Conservation (phyloP, 2,797 vertebrate genomes). For the Zalophus californianus region DNA sequence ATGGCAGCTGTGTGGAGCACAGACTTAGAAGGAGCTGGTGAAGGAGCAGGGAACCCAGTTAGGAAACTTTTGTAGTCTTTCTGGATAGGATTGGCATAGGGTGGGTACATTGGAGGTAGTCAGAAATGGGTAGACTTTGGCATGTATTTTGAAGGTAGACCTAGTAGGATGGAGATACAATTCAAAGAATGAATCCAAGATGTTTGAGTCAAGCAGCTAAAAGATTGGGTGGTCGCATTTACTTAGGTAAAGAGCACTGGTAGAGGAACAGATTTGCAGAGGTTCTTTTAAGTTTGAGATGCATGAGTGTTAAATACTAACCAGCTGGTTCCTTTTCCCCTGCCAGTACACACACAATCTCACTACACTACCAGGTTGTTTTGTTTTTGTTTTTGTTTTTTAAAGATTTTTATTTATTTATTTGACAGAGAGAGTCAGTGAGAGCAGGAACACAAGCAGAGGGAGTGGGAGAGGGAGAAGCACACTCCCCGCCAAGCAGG, state of each 20-base stretch:
- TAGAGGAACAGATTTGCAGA: not conserved
- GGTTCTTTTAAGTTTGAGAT: not conserved
- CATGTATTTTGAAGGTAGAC: not conserved
- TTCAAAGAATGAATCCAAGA: not conserved
- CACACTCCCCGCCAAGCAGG: too few relatives aligned
- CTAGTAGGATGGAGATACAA: not conserved
- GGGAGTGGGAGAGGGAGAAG: too few relatives aligned
- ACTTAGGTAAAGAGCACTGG: not conserved
- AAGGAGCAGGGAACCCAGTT: not conserved
- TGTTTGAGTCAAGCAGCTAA: not conserved
- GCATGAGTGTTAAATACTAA: not conserved
- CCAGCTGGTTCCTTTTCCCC: not conserved
- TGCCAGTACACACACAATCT: not conserved
- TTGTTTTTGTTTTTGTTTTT: not conserved
- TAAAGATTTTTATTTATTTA: too few relatives aligned
- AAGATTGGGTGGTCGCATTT: not conserved
- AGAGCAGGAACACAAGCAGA: too few relatives aligned
- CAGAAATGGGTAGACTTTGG: not conserved
- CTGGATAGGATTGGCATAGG: not conserved
- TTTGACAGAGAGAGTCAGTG: too few relatives aligned
- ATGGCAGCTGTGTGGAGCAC: not conserved
- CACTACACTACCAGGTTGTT: not conserved
- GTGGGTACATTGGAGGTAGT: not conserved
- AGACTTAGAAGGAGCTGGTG: not conserved
- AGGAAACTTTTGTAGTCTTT: not conserved